A percentile compares a stretch with the other conserved stretches of the same genome.
Conservation (phyloP, 2,888 invertebrate species). For the Stictocephala bisonia region DNA sequence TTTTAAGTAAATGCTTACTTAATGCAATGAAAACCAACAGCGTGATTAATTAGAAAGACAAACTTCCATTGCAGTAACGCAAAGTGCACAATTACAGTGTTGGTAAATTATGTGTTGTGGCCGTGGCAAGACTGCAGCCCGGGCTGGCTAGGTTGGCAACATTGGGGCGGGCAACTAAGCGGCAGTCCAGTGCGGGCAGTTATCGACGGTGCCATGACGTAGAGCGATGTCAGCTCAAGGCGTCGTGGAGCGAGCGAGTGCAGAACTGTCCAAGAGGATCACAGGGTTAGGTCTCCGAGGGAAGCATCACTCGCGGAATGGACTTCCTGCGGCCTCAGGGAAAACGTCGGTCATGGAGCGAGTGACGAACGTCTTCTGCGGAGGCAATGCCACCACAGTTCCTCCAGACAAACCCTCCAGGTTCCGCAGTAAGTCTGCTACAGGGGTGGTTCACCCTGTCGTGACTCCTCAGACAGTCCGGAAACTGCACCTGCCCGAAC, state of each 20-base stretch:
- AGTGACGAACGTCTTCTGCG: conserved; percentile 88
- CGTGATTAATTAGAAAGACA: too few relatives aligned
- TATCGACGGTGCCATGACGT: conserved; percentile 23
- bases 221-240: conserved; percentile 69
- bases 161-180: too few relatives aligned
- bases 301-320: conserved; percentile 64
- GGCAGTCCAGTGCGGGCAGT: conserved; percentile 36
- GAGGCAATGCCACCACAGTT: conserved; percentile 69
- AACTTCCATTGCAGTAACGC: too few relatives aligned
- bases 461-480: conserved; percentile 31
- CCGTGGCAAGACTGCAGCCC: neutral
- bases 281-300: conserved; percentile 79
- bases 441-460: conserved; percentile 52
- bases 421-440: conserved; percentile 56
- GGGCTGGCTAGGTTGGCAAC: conserved; percentile 30
- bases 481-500: conserved; percentile 45
- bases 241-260: conserved; percentile 91
- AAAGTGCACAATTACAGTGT: too few relatives aligned
- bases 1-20: too few relatives aligned
- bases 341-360: conserved; percentile 85
- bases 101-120: too few relatives aligned
- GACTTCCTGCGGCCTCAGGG: conserved; percentile 52
- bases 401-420: conserved; percentile 68
- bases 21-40: too few relatives aligned
- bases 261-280: conserved; percentile 89